phyloP scores from a whole-genome alignment of 2,888 invertebrate genomes.

The Melinaea marsaeus region DNA sequence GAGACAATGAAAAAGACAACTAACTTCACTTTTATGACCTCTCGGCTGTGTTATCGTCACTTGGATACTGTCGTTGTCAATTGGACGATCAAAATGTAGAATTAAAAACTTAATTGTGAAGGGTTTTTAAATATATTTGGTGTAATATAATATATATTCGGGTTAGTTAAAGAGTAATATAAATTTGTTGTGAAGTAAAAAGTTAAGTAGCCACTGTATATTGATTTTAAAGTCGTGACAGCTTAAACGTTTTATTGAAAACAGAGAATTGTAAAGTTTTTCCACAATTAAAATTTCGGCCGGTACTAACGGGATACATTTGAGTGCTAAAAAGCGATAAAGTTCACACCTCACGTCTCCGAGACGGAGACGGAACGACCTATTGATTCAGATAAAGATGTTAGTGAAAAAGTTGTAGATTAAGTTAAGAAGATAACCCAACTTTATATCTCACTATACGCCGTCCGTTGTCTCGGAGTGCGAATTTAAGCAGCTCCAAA shows the following conservation, averaged over 20 bases:
- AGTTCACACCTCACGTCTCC: constrained; percentile 42
- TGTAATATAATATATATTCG: no score
- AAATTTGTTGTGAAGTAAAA: not conserved
- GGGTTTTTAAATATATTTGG: no score
- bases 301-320: constrained; percentile 17
- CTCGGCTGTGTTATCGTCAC: not conserved
- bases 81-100: not conserved
- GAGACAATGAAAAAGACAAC: not conserved
- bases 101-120: no score
- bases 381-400: constrained; percentile 70
- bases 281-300: constrained; percentile 23
- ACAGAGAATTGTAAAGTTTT: constrained; percentile 25
- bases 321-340: constrained; percentile 33
- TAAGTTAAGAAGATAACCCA: not conserved
- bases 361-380: constrained; percentile 55
- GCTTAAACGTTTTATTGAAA: constrained; percentile 26
- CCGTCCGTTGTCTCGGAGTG: no score
- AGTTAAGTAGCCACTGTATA: not conserved
- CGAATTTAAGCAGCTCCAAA: no score
- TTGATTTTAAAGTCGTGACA: not conserved
- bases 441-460: no score
- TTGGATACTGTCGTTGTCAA: not conserved
- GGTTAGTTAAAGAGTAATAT: no score
- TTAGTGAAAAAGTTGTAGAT: constrained; percentile 50
- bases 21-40: not conserved